Evolutionary conservation across 2,797 vertebrate species (phyloP), one percentile per base, ranked within the genome.

Genomic region (Poecilia velifera): DNA sequence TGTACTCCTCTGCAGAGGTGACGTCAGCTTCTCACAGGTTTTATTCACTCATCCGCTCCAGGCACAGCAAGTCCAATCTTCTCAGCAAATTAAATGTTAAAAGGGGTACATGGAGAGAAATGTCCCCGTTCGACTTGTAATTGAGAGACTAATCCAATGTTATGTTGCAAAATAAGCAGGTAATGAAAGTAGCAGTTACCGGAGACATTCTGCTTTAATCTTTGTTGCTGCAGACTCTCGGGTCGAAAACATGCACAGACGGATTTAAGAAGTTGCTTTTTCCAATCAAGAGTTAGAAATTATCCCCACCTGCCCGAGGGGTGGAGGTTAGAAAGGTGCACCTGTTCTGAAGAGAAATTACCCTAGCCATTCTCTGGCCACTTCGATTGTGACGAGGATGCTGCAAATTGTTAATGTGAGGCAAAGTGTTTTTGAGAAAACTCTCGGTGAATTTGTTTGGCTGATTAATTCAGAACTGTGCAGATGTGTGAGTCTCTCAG

Each of bases 101-200:
- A 76, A 78, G 43, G 45, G 34, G 53, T 25, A 76, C 31, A 31
- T 51, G 47, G 55, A 72, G 62, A 70, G 41, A 81, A 51, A 41
- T 43, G 55, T 72, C 53, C 36, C 55, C 18, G 25, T 47, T 34
- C 45, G 8, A 46, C 77, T 72, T 72, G 64, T 74, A 76, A 73
- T 66, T 82, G 75, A 72, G 57, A 62, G 46, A 66, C 55, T 73
- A 34, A 68, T 74, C 45, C 46, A 72, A n/a, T 47, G 28, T 76
- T 72, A 59, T 72, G 51, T 72, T 14, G 28, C 68, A 78, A 78
- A 82, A 70, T 73, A 55, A 78, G 62, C 62, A 77, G 80, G 72
- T 77, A 59, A 59, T 81, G 79, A 81, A 73, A n/a, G 59, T 43
- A 73, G 72, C 47, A 73, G 62, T 76, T 73, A 76, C 74, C 70